phyloP scores from a whole-genome alignment of 2,113 vertebrate genomes.

The Jacana jacana region DNA sequence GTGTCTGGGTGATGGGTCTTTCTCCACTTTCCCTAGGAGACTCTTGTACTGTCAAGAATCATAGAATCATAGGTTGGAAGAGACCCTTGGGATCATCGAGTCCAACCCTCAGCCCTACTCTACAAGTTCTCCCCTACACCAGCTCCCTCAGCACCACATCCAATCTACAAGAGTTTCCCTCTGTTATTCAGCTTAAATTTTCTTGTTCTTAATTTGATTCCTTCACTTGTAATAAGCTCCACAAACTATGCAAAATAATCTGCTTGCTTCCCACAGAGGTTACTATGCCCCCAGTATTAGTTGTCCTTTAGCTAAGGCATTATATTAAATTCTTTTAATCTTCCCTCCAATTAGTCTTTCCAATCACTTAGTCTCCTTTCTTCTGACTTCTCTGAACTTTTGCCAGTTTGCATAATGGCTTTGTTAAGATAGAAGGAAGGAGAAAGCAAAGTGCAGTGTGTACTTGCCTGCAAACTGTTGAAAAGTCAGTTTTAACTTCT shows the following conservation, averaged over 20 bases:
- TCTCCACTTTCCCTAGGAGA: not conserved
- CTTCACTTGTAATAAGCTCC: not conserved
- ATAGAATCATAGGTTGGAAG: too few species aligned
- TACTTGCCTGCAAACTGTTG: not conserved
- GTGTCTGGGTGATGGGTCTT: not conserved
- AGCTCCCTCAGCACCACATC: too few species aligned
- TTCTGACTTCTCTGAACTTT: not conserved
- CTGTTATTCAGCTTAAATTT: not conserved
- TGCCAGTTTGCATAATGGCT: not conserved
- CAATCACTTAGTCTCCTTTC: not conserved
- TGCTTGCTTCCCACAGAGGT: not conserved
- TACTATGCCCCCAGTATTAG: not conserved
- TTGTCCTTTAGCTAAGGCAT: not conserved
- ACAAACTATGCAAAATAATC: not conserved
- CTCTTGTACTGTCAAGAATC: not conserved
- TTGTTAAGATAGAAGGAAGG: not conserved
- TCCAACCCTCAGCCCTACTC: too few species aligned
- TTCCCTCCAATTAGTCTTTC: not conserved
- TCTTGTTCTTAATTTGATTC: constrained; percentile 4
- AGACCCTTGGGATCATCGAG: too few species aligned
- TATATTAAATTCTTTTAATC: not conserved
- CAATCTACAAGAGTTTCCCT: too few species aligned
- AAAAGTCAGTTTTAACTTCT: not conserved
- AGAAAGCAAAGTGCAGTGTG: not conserved
- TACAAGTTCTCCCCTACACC: too few species aligned